phyloP scores from a whole-genome alignment of 2,888 invertebrate species.

The Cepaea hortensis region DNA sequence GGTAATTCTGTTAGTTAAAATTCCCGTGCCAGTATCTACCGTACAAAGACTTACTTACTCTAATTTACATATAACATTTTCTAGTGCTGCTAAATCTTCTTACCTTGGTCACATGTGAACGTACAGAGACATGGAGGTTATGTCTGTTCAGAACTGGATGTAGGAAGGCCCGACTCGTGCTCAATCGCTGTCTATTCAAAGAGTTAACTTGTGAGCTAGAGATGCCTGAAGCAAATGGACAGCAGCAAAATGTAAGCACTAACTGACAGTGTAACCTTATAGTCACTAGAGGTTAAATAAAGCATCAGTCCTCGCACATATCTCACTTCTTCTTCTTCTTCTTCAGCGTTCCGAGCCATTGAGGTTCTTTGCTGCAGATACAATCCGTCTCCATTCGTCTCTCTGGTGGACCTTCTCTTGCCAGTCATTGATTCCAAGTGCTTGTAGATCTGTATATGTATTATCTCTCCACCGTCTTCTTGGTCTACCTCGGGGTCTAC shows the following conservation, averaged over 20 bases:
- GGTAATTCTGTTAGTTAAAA: too few species aligned
- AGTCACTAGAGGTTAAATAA: background rate
- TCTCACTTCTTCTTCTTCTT: background rate
- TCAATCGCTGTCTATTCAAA: conserved; percentile 65
- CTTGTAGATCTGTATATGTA: too few species aligned
- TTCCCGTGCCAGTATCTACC: too few species aligned
- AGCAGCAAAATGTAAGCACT: too few species aligned
- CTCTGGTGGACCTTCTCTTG: too few species aligned
- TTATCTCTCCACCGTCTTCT: too few species aligned
- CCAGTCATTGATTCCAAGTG: too few species aligned
- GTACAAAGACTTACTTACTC: too few species aligned
- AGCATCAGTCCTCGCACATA: background rate
- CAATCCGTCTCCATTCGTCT: too few species aligned
- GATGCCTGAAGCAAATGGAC: conserved; percentile 8
- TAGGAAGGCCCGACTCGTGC: conserved; percentile 69
- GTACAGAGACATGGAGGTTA: conserved; percentile 64
- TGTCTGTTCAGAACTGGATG: conserved; percentile 60
- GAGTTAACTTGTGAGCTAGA: conserved; percentile 53
- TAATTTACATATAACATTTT: background rate
- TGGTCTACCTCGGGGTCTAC: too few species aligned
- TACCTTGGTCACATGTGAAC: conserved; percentile 32
- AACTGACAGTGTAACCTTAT: background rate
- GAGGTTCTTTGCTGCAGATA: too few species aligned
- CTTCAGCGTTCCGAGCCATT: too few species aligned
- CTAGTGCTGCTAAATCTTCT: background rate